Evolutionary conservation across 2,113 vertebrate genomes (phyloP).

Genomic region (Chiloscyllium plagiosum): DNA sequence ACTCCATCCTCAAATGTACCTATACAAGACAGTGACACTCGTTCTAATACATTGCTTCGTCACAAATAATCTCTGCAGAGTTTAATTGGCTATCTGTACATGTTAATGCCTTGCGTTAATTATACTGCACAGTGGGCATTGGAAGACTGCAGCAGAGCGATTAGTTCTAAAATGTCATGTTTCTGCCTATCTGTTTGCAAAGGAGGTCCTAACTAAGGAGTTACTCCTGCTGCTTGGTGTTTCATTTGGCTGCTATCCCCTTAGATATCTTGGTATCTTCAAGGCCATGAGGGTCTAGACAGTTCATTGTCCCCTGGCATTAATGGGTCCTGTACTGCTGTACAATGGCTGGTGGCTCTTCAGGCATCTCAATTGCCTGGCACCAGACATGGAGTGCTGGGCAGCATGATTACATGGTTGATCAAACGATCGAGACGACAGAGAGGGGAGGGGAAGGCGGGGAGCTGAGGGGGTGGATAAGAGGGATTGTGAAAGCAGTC

Average conservation of each 20-base stretch:
- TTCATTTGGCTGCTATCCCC: not conserved
- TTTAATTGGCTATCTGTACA: not conserved
- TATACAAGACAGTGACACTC: not conserved
- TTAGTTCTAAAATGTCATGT: not conserved
- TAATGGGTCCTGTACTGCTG: not conserved
- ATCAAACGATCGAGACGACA: not conserved
- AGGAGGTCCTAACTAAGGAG: not conserved
- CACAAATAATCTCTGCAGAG: not conserved
- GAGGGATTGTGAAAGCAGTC: too few relatives aligned
- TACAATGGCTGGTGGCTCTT: not conserved
- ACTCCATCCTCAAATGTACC: not conserved
- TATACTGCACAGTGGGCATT: not conserved
- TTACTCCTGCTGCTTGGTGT: not conserved
- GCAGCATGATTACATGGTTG: not conserved
- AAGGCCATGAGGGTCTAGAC: not conserved
- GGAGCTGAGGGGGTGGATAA: too few relatives aligned
- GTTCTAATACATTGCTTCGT: not conserved
- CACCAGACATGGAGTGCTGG: not conserved
- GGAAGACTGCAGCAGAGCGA: not conserved
- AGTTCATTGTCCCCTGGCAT: not conserved
- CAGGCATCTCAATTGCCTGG: not conserved
- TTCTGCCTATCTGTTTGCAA: not conserved
- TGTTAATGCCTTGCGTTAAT: not conserved
- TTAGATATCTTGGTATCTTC: not conserved
- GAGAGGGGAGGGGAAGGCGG: not conserved